Evolutionary conservation across 2,797 vertebrate genomes (phyloP), one percentile per base, ranked within the genome.

Genomic region (Eremophila alpestris): DNA sequence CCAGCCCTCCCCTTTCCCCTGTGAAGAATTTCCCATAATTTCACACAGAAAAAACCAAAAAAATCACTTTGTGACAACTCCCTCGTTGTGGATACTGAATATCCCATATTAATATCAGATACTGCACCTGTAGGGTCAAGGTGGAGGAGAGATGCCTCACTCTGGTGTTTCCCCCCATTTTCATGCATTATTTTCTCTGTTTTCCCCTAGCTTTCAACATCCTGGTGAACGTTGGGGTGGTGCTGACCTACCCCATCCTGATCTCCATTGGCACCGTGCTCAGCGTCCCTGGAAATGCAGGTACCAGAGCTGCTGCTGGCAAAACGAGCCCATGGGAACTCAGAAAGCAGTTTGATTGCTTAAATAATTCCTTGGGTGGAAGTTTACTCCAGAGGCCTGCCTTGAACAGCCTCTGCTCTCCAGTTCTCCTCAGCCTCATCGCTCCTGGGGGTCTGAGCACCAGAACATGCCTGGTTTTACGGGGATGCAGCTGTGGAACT

Each of bases 201-300:
- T 89, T 78, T 70, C 83, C 85, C 95, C 23, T 63, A 99, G 99
- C 99, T 74, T 99, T 99, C 97, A 99, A 99, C 94, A 99, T 99
- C 95, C 97, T 99, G 98, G 99, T 99, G 34, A 99, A 99, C 5
- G 99, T 99, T 7, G 99, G 99, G 2, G 99, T 99, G 60, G 98
- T 99, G 71, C 98, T 99, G 69, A 99, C 99, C 2, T 99, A 99
- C 97, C 99, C 99, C 79, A 99, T 99, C 84, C 98, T 99, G 89
- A 99, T 99, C 97, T 99, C 99, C 64, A 99, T 99, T 2, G 99
- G 99, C 91, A 99, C 99, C 5, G 98, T 99, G 94, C 99, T 99
- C 96, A 99, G 99, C 20, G 99, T 99, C 92, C 99, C 99, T 11
- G 99, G 99, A 67, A 99, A 99, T 62, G 99, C 99, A 98, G 99